A percentile compares a stretch with the other conserved stretches of the same genome.
Evolutionary conservation across 23 tunicate species (phyloP).

Genomic region (Trididemnum nubilum): DNA sequence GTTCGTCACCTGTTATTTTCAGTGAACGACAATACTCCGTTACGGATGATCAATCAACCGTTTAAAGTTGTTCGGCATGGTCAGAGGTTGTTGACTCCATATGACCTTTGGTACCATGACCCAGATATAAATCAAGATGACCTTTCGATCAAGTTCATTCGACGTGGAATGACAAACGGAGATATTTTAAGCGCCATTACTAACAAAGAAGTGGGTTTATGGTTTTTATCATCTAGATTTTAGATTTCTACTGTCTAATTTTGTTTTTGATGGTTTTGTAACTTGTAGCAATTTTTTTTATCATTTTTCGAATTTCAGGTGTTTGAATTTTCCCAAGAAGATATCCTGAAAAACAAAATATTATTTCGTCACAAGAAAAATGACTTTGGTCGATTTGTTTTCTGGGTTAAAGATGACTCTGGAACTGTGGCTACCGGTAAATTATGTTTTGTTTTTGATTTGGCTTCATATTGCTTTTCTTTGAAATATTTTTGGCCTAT

Average conservation of each 20-base stretch:
- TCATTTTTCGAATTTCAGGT: slow-evolving; percentile 46
- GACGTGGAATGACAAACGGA: slow-evolving; percentile 73
- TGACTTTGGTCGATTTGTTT: slow-evolving; percentile 76
- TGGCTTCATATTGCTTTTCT: no score
- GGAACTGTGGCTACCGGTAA: slow-evolving; percentile 59
- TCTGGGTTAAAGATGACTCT: slow-evolving; percentile 81
- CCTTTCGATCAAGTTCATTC: slow-evolving; percentile 45
- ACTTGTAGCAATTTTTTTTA: not conserved
- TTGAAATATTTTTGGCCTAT: no score
- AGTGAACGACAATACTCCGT: slow-evolving; percentile 90
- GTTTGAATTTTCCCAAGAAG: slow-evolving; percentile 68
- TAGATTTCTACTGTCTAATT: not conserved
- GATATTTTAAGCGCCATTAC: slow-evolving; percentile 65
- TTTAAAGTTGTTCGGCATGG: slow-evolving; percentile 52
- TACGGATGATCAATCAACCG: slow-evolving; percentile 54
- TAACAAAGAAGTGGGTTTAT: slow-evolving; percentile 42
- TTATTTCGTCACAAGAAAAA: slow-evolving; percentile 57
- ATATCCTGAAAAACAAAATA: slow-evolving; percentile 46
- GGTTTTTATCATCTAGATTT: no score
- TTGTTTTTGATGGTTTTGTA: not conserved
- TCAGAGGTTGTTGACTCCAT: slow-evolving; percentile 64
- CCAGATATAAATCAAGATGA: slow-evolving; percentile 58
- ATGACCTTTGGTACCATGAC: slow-evolving; percentile 87
- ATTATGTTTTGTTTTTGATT: no score
- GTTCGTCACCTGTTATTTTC: not conserved